Base-by-base conservation (phyloP, 2,113 vertebrate genomes). In the Paralichthys olivaceus region DNA sequence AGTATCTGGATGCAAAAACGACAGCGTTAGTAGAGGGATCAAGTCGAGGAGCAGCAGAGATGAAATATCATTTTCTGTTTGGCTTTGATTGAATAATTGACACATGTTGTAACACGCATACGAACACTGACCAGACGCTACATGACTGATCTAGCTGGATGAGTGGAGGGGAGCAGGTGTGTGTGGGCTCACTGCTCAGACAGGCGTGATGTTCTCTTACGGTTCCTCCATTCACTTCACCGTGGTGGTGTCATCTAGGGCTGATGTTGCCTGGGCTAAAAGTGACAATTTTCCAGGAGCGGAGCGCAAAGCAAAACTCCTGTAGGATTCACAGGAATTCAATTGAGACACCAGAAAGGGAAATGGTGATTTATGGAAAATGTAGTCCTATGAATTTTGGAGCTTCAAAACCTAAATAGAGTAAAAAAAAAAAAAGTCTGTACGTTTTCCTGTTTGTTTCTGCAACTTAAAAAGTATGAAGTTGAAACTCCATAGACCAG, bases 131-230 rank as follows among this genome's bases (percentile, higher is more conserved):
- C 13, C 7, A 5, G 57, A 17, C 0, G 20, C 34, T 64, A 61
- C 66, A 23, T 37, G 54, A 56, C 34, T n/a, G 66, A 49, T 47
- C 49, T 5, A 59, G 49, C 37, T 45, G 20, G 23, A n/a, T 63
- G 60, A 72, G 37, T 71, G 65, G 78, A 56, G 73, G 56, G 76
- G 28, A 69, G 83, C 47, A 72, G 80, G 72, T 62, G 17, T 47
- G 74, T 62, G 72, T 53, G 66, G 22, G 23, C 20, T 79, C 17
- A 79, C 79, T 81, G 72, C 71, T 84, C 69, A 75, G 74, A 67
- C 62, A 59, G 67, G 65, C 67, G 7, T 79, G 72, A 67, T 71
- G 81, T 60, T 86, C 61, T 72, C 54, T 34, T 51, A 80, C 58
- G 66, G 73, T 68, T 28, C 28, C 57, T 59, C 53, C 20, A 3